Conservation (phyloP, 2,113 vertebrate genomes). For the Pogonocichla stellata region DNA sequence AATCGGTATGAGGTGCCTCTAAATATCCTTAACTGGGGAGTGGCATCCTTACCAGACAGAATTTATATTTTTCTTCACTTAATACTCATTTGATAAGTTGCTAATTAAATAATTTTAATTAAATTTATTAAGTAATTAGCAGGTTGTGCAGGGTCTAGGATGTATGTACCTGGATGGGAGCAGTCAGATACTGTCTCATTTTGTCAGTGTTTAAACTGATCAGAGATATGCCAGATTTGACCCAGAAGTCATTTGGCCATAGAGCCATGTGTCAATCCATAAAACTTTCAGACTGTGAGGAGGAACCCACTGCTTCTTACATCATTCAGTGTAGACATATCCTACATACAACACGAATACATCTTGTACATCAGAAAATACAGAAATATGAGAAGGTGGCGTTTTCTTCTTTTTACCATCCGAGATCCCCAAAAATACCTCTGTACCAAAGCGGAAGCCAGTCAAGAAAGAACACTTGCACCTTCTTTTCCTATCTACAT, state of each 20-base stretch:
- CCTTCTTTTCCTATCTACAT: neutral
- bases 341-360: neutral
- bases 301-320: neutral
- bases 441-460: neutral
- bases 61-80: neutral
- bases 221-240: neutral
- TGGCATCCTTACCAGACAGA: neutral
- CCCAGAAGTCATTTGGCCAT: neutral
- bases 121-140: neutral
- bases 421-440: neutral
- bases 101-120: too few relatives aligned
- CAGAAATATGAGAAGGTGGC: rapidly evolving
- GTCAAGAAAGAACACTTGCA: neutral
- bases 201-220: neutral
- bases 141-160: neutral
- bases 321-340: neutral
- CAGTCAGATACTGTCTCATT: neutral
- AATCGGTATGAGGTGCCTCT: neutral
- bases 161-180: neutral
- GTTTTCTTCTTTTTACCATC: neutral
- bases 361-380: neutral
- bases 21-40: neutral
- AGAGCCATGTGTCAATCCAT: neutral
- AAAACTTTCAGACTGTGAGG: neutral
- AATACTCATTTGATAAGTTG: neutral